Conservation (phyloP, 2,888 invertebrate species). For the Ceraclea dissimilis region DNA sequence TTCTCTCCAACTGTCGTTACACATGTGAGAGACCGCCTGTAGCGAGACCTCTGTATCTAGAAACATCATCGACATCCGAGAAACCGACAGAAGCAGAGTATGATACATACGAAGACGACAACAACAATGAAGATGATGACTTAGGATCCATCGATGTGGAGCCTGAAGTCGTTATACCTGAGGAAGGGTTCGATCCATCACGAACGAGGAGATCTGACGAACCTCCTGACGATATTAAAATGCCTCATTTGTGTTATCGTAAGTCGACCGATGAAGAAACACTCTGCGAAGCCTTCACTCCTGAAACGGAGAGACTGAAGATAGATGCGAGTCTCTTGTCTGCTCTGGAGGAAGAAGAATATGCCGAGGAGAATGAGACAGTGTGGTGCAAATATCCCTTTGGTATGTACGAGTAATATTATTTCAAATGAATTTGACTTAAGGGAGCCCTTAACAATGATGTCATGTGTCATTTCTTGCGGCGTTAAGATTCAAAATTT, state of each 20-base stretch:
- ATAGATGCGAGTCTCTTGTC: constrained; percentile 49
- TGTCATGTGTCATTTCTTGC: too few relatives aligned
- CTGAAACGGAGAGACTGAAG: constrained; percentile 43
- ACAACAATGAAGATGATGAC: constrained; percentile 37
- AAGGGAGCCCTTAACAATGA: too few relatives aligned
- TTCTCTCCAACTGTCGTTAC: constrained; percentile 62
- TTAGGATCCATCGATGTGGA: constrained; percentile 25
- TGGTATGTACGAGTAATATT: constrained; percentile 33
- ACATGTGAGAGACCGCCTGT: constrained; percentile 51
- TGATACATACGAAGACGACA: constrained; percentile 23
- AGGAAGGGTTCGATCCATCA: background rate
- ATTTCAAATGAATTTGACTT: too few relatives aligned
- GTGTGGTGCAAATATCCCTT: constrained; percentile 64
- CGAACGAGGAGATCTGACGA: constrained; percentile 4
- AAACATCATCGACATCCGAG: constrained; percentile 24
- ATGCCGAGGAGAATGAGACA: constrained; percentile 36
- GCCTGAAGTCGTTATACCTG: constrained; percentile 7
- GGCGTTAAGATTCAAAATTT: too few relatives aligned
- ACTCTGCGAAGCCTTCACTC: constrained; percentile 55
- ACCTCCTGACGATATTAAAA: constrained; percentile 26
- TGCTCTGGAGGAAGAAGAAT: constrained; percentile 35
- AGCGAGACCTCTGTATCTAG: constrained; percentile 23
- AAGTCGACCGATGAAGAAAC: constrained; percentile 29
- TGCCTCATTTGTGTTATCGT: constrained; percentile 54
- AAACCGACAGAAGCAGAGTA: constrained; percentile 12